Conservation (phyloP, 1,140 invertebrate genomes). For the Dinothrombium tinctorium region DNA sequence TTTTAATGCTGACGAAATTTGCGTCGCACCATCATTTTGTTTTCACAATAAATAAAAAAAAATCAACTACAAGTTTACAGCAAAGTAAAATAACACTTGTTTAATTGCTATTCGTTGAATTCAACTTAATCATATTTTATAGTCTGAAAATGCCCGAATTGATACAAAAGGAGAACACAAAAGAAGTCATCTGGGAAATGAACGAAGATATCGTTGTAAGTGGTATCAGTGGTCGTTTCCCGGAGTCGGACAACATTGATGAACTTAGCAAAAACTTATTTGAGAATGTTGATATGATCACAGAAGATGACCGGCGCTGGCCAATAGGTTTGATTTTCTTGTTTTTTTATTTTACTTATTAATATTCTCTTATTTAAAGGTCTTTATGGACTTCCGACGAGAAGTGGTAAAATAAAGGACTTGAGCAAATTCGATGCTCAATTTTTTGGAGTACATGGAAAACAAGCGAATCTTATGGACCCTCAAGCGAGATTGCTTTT, state of each 20-base stretch:
- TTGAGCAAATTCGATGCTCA: constrained; percentile 54
- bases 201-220: constrained; percentile 57
- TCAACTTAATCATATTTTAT: too few species aligned
- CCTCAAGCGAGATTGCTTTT: constrained; percentile 72
- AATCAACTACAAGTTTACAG: too few species aligned
- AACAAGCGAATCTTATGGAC: constrained; percentile 84
- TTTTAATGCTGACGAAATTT: too few species aligned
- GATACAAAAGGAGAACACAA: too few species aligned
- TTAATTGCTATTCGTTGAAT: too few species aligned
- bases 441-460: constrained; percentile 76
- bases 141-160: too few species aligned
- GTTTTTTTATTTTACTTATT: background rate
- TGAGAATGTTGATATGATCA: constrained; percentile 50
- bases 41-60: too few species aligned
- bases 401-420: constrained; percentile 73
- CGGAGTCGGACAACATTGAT: constrained; percentile 60
- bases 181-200: constrained; percentile 1
- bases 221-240: constrained; percentile 67
- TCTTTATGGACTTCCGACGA: constrained; percentile 43
- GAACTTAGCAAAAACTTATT: constrained; percentile 72
- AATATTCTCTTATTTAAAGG: constrained; percentile 18
- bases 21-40: too few species aligned
- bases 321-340: constrained; percentile 22
- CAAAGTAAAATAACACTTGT: too few species aligned
- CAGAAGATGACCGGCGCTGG: constrained; percentile 13